Evolutionary conservation across 1,140 invertebrate genomes (phyloP), one percentile per base, ranked within the genome.

Genomic region (Nilaparvata lugens): DNA sequence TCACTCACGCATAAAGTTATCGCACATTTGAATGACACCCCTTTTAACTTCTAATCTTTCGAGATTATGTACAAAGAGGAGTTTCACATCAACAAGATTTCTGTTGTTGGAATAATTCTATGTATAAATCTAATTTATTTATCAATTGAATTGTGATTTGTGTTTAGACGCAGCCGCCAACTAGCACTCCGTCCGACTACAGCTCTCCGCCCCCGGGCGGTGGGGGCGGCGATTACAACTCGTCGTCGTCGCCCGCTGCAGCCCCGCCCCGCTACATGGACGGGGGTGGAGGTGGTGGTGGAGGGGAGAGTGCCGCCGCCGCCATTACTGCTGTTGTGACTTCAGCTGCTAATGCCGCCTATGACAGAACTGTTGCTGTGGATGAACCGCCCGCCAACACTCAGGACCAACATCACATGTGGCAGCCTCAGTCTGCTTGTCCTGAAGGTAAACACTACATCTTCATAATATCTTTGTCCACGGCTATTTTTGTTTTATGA

Each of bases 381-480:
- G 69, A 70, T 61, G 62, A 28, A 9, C 28, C 28, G 28, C 28
- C 28, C 28, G 28, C 66, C 18, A 58, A 64, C 65, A 62, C 58
- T 35, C 31, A 35, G 31, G 31, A 35, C 28, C 31, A 35, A 1
- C 31, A 35, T 35, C 4, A 73, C 28, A 62, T 69, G 57, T 71
- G 69, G 56, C 69, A 64, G 23, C 64, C 70, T 18, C 62, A 70
- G 18, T 70, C 71, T 31, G 73, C 72, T 61, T 76, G 74, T 68
- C 74, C 76, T 55, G 76, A 78, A 73, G 75, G 75, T 77, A 70
- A 65, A 25, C 56, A n/a, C n/a, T n/a, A n/a, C n/a, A n/a, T 61
- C 9, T 63, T 56, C 13, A 56, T 56, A 13, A 56, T 48, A 13
- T 11, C 11, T n/a, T n/a, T n/a, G n/a, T n/a, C n/a, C 31, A 56